Conservation (phyloP, 2,797 vertebrate species). For the Parauchenoglanis punctatus region DNA sequence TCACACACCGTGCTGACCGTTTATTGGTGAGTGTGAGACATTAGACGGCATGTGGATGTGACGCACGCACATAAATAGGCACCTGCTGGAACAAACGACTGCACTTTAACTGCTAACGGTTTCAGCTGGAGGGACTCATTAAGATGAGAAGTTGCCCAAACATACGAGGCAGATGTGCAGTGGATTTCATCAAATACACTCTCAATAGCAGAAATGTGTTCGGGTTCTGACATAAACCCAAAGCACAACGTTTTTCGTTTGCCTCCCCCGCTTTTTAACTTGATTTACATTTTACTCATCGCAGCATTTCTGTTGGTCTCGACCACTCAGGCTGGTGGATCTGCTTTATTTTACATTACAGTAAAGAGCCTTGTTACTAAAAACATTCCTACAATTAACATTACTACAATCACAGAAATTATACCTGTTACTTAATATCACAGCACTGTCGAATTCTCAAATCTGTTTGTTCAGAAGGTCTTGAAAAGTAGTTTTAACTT, state of each 20-base stretch:
- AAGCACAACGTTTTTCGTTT: background rate
- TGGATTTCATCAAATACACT: background rate
- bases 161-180: background rate
- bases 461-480: background rate
- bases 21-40: background rate
- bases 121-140: background rate
- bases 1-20: background rate
- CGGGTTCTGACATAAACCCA: background rate
- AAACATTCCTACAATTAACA: background rate
- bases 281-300: background rate
- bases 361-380: background rate
- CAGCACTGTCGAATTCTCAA: background rate
- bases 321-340: background rate
- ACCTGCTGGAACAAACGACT: background rate
- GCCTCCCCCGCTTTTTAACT: background rate
- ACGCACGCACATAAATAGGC: background rate
- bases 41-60: background rate
- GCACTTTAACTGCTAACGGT: background rate
- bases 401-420: background rate
- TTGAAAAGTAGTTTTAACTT: background rate
- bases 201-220: background rate
- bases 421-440: background rate
- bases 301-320: background rate
- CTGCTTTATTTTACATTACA: background rate
- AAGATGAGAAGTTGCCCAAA: background rate